Percentiles rank a stretch among this genome's conserved stretches.
Conservation (phyloP, 2,797 vertebrate species). For the Danio jaintianensis region DNA sequence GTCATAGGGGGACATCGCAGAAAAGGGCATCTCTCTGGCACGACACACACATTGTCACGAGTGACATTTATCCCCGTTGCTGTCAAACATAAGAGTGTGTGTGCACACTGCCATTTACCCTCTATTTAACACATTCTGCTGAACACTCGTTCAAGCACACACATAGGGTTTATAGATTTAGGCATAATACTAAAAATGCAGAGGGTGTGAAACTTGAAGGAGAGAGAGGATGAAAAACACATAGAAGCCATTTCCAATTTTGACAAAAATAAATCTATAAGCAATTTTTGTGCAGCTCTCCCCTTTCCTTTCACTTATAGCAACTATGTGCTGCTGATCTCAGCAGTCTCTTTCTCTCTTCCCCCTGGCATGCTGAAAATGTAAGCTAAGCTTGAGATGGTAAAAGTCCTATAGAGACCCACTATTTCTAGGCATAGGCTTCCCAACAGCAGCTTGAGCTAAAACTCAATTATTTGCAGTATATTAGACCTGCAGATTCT, state of each 20-base stretch:
- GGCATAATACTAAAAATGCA: constrained; percentile 60
- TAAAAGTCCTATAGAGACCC: constrained; percentile 44
- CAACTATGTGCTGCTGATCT: constrained; percentile 72
- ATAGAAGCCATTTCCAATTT: constrained; percentile 65
- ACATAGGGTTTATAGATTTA: constrained; percentile 45
- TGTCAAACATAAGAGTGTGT: constrained; percentile 61
- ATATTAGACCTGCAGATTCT: constrained; percentile 40
- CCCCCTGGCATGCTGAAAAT: constrained; percentile 45
- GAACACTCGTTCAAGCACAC: constrained; percentile 10
- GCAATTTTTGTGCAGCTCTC: constrained; percentile 61
- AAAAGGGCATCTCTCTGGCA: constrained; percentile 77
- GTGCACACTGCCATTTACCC: constrained; percentile 43
- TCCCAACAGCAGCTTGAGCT: constrained; percentile 31
- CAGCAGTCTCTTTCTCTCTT: constrained; percentile 66
- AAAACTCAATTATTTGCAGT: constrained; percentile 36
- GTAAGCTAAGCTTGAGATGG: constrained; percentile 44
- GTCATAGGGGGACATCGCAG: constrained; percentile 71
- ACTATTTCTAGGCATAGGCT: constrained; percentile 54
- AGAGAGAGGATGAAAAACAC: constrained; percentile 28
- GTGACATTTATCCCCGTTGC: constrained; percentile 79
- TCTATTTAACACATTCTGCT: constrained; percentile 45
- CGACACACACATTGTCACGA: constrained; percentile 74
- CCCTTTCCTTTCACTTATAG: constrained; percentile 65
- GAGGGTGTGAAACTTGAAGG: constrained; percentile 53
- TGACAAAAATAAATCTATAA: constrained; percentile 71